Conservation (phyloP, 2,113 vertebrate genomes). For the Takifugu flavidus region DNA sequence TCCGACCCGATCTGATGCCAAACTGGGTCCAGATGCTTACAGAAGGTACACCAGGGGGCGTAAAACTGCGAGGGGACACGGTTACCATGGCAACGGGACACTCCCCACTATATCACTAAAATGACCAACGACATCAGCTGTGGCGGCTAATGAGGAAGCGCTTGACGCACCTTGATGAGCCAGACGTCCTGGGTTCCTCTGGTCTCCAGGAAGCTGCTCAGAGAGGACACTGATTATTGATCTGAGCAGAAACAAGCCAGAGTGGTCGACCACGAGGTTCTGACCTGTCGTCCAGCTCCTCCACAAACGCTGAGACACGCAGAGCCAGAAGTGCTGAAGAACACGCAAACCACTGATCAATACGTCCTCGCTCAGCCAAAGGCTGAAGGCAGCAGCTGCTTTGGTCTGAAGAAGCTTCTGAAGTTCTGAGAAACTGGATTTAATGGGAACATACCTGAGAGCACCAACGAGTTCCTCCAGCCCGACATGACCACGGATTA, state of each 20-base stretch:
- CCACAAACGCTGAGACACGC: constrained; percentile 75
- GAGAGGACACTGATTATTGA: background rate
- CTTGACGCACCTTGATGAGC: constrained; percentile 84
- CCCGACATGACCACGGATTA: constrained; percentile 28
- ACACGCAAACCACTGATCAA: background rate
- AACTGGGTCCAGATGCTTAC: constrained; percentile 88
- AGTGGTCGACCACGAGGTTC: constrained; percentile 17
- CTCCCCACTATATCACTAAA: too few relatives aligned
- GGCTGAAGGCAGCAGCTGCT: too few relatives aligned
- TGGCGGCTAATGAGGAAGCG: too few relatives aligned
- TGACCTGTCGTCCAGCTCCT: constrained; percentile 89
- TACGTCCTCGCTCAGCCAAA: too few relatives aligned
- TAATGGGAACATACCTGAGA: constrained; percentile 39
- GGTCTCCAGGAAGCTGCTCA: constrained; percentile 84
- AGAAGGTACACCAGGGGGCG: constrained; percentile 91
- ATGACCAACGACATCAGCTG: background rate
- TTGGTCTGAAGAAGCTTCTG: too few relatives aligned
- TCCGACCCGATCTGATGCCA: constrained; percentile 93
- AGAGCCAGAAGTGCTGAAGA: constrained; percentile 61
- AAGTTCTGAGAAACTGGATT: too few relatives aligned
- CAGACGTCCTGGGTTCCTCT: constrained; percentile 82
- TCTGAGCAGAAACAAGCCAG: background rate
- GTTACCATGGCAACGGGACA: background rate
- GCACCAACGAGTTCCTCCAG: constrained; percentile 1
- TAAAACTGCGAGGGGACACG: constrained; percentile 80